phyloP scores from a whole-genome alignment of 2,797 vertebrate genomes.

The Steatocranus sp. region DNA sequence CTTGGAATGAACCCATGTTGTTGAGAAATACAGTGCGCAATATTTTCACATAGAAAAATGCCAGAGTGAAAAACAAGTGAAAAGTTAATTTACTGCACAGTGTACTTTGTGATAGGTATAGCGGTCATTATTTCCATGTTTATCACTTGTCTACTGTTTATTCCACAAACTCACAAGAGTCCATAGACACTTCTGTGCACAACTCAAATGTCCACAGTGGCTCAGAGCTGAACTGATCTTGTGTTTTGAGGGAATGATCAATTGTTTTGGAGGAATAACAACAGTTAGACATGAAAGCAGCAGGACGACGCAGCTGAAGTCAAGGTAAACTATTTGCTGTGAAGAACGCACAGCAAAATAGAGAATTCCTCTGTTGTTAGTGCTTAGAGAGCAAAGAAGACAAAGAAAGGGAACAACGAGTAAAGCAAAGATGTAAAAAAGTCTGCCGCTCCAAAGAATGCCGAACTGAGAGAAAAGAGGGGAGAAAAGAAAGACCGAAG shows the following conservation, averaged over 20 bases:
- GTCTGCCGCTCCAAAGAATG: slow-evolving; percentile 40
- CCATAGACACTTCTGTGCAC: background rate
- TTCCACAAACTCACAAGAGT: background rate
- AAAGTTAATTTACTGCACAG: background rate
- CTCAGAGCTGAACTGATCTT: background rate
- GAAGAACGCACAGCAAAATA: slow-evolving; percentile 15
- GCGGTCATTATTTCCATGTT: background rate
- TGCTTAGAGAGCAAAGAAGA: slow-evolving; percentile 35
- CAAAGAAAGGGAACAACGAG: slow-evolving; percentile 47
- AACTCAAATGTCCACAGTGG: background rate
- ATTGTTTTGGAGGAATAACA: slow-evolving; percentile 4
- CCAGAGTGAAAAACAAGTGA: rapidly evolving
- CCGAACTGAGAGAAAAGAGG: slow-evolving; percentile 19
- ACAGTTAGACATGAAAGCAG: background rate
- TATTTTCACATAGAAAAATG: background rate
- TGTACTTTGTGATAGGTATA: background rate
- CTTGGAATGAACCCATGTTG: background rate
- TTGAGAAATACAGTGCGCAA: background rate
- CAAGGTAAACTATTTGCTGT: slow-evolving; percentile 49
- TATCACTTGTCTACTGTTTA: background rate
- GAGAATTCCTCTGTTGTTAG: slow-evolving; percentile 33
- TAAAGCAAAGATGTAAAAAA: slow-evolving; percentile 68
- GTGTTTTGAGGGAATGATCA: background rate
- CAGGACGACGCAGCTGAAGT: slow-evolving; percentile 14
- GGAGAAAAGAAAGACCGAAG: slow-evolving; percentile 16